phyloP scores from a whole-genome alignment of 2,113 vertebrate genomes.

The Pyxicephalus adspersus region DNA sequence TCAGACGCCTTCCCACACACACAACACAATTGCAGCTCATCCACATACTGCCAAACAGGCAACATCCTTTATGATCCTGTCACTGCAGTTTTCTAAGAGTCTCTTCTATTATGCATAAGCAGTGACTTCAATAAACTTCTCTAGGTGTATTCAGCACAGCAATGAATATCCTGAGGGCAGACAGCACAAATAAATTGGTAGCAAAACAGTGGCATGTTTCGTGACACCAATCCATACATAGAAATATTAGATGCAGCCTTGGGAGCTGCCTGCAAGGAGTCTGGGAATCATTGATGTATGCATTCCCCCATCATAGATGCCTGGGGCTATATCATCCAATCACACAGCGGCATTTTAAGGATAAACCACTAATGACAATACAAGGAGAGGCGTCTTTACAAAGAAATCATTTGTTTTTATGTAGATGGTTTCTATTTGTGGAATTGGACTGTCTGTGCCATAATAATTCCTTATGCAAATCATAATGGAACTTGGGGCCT shows the following conservation, averaged over 20 bases:
- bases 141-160: constrained; percentile 20
- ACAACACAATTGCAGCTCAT: too few relatives aligned
- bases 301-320: background rate
- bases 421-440: too few relatives aligned
- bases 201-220: constrained; percentile 31
- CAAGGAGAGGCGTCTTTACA: too few relatives aligned
- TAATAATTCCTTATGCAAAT: too few relatives aligned
- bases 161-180: constrained; percentile 33
- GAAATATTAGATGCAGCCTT: constrained; percentile 9
- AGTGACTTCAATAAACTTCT: constrained; percentile 15
- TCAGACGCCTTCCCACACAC: too few relatives aligned
- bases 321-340: constrained; percentile 25
- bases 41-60: too few relatives aligned
- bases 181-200: constrained; percentile 48
- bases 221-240: constrained; percentile 20
- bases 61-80: background rate
- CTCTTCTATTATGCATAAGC: constrained; percentile 24
- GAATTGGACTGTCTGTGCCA: too few relatives aligned
- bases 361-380: constrained; percentile 6
- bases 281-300: constrained; percentile 2
- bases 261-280: background rate
- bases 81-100: background rate
- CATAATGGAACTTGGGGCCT: too few relatives aligned
- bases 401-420: too few relatives aligned
- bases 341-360: constrained; percentile 9